A percentile compares a stretch with the other conserved stretches of the same genome.
Evolutionary conservation across 2,113 vertebrate genomes (phyloP).

Genomic region (Paradisaea rubra): DNA sequence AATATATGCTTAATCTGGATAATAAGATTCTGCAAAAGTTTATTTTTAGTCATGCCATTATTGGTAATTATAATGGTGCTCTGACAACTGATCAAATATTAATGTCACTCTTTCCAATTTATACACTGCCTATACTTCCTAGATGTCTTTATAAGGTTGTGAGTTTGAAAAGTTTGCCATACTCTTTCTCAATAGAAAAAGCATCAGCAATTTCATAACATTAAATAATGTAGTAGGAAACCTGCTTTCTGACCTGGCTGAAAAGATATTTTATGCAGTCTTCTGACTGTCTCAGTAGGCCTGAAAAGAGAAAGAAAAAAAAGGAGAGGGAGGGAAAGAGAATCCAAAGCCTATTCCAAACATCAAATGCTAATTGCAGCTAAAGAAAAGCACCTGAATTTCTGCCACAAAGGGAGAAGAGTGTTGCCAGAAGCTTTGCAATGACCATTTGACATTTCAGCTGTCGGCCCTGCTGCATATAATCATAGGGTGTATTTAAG

Average conservation of each 20-base stretch:
- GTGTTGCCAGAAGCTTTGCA: background rate
- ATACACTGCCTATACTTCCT: background rate
- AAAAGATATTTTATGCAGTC: slow-evolving; percentile 21
- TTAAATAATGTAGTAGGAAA: background rate
- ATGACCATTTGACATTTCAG: slow-evolving; percentile 19
- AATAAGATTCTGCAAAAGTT: background rate
- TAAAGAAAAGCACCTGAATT: slow-evolving; percentile 43
- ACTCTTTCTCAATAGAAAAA: background rate
- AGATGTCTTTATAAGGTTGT: background rate
- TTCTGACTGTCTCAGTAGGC: background rate
- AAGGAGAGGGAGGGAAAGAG: background rate
- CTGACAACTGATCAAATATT: background rate
- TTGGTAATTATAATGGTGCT: background rate
- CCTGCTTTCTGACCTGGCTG: slow-evolving; percentile 1
- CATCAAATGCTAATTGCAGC: slow-evolving; percentile 47
- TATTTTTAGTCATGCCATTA: background rate
- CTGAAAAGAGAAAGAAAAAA: background rate
- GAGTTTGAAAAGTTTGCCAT: background rate
- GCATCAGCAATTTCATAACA: background rate
- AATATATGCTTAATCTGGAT: background rate
- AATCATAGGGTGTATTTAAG: slow-evolving; percentile 52
- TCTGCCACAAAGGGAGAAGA: slow-evolving; percentile 26
- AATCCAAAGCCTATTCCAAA: slow-evolving; percentile 7
- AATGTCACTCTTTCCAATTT: background rate
- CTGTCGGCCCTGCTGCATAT: slow-evolving; percentile 10